These are phyloP conservation scores for Conchocele bisecta DNA, from an alignment of 2,888 invertebrate genomes.

Conservation along the genomic window DNA sequence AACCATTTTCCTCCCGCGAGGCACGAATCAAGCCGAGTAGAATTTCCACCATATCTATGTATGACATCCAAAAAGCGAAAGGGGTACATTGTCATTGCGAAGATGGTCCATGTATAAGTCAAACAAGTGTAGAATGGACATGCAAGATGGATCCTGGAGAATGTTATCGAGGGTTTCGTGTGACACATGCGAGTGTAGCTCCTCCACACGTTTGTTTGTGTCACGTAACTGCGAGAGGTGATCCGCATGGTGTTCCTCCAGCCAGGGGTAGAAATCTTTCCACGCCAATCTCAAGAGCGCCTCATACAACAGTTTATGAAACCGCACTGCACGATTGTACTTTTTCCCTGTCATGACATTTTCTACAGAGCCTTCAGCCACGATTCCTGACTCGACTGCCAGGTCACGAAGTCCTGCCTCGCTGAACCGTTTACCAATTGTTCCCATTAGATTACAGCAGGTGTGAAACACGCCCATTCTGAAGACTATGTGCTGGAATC, in stretches of 20 bases:
- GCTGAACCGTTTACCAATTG: slow-evolving; percentile 12
- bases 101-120: too few species aligned
- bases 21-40: too few species aligned
- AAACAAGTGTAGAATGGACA: too few species aligned
- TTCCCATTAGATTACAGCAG: slow-evolving; percentile 12
- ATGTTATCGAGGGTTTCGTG: too few species aligned
- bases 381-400: slow-evolving; percentile 12
- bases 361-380: slow-evolving; percentile 27
- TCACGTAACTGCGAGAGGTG: not conserved
- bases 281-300: slow-evolving; percentile 25
- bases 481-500: too few species aligned
- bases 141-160: too few species aligned
- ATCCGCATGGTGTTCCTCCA: not conserved
- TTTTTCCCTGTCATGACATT: slow-evolving; percentile 28
- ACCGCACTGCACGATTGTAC: slow-evolving; percentile 40
- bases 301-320: slow-evolving; percentile 42
- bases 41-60: too few species aligned
- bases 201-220: not conserved
- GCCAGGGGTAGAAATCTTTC: not conserved
- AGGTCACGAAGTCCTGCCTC: slow-evolving; percentile 29
- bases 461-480: slow-evolving; percentile 38
- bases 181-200: too few species aligned
- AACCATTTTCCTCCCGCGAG: too few species aligned
- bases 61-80: too few species aligned
- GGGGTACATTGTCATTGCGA: too few species aligned